phyloP scores from a whole-genome alignment of 2,888 invertebrate genomes.

The Elysia crispata region DNA sequence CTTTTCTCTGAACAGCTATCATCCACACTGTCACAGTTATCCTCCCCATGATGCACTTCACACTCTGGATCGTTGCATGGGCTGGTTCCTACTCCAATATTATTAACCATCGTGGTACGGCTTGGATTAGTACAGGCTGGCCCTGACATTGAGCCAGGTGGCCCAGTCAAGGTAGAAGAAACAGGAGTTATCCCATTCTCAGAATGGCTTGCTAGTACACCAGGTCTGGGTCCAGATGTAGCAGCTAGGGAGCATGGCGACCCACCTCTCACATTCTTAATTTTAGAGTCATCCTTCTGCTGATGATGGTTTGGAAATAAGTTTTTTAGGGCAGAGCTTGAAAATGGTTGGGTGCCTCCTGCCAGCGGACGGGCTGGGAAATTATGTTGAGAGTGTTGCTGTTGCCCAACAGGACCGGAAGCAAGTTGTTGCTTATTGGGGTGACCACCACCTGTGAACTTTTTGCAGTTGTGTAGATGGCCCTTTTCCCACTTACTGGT shows the following conservation, averaged over 20 bases:
- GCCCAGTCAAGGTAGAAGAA: not conserved
- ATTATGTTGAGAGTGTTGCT: conserved; percentile 29
- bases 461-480: conserved; percentile 65
- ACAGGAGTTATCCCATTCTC: no score
- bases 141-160: not conserved
- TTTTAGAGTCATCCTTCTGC: not conserved
- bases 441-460: conserved; percentile 51
- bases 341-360: conserved; percentile 19
- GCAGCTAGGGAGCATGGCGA: conserved; percentile 38
- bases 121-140: conserved; percentile 30
- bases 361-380: conserved; percentile 25
- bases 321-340: conserved; percentile 15
- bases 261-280: not conserved
- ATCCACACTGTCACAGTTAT: conserved; percentile 75
- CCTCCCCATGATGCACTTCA: conserved; percentile 69
- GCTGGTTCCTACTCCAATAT: conserved; percentile 70
- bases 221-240: conserved; percentile 21
- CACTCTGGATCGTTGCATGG: conserved; percentile 71
- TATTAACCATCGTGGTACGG: conserved; percentile 64
- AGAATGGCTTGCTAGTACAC: not conserved
- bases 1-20: conserved; percentile 79
- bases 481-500: conserved; percentile 58
- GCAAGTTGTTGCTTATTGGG: not conserved
- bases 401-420: not conserved
- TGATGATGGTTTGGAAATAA: not conserved